Base-by-base conservation (phyloP, 2,113 vertebrate species). In the Malurus cyaneus region DNA sequence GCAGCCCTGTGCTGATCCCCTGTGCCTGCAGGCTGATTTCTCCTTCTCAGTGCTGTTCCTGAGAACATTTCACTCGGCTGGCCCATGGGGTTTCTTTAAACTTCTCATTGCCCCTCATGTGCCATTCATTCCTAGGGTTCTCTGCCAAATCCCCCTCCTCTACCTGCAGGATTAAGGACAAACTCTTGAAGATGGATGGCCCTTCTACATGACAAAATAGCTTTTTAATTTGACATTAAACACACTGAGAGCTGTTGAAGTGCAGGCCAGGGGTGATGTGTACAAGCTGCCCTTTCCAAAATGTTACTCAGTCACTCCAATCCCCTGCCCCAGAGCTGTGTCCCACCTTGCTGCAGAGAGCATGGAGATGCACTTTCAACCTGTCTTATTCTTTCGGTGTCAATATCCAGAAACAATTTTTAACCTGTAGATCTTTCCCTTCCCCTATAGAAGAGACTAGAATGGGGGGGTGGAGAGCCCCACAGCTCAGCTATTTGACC, bases 41-140 rank as follows among this genome's bases (percentile, higher is more conserved):
- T 57, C 64, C 49, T 64, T 20, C 36, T 78, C 64, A 0, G 0
- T 54, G 46, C 46, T 62, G 0, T 10, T 65, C 23, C 53, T 76
- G 57, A 16, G 67, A 89, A 24, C 18, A 8, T 7, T 78, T 7
- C 2, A 32, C 39, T 78, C 7, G 3, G 5, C 32, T 62, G 52
- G 72, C 42, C 32, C 17, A 6, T 11, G 42, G 39, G 28, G 4
- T 24, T 72, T 80, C 46, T 54, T 57, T 29, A 41, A 72, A 85
- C 28, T 39, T 21, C 14, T 72, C 4, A 36, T 72, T 76, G 36
- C 24, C 62, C 24, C 52, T 59, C 29, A 1, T 12, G 8, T 42
- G 47, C 86, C 60, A 39, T 20, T 39, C 36, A 7, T 31, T 84
- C 18, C 16, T 18, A 11, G 18, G 24, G 54, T 44, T 79, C 12